phyloP scores from a whole-genome alignment of 1,140 invertebrate genomes.

The Cyphomyrmex costatus region DNA sequence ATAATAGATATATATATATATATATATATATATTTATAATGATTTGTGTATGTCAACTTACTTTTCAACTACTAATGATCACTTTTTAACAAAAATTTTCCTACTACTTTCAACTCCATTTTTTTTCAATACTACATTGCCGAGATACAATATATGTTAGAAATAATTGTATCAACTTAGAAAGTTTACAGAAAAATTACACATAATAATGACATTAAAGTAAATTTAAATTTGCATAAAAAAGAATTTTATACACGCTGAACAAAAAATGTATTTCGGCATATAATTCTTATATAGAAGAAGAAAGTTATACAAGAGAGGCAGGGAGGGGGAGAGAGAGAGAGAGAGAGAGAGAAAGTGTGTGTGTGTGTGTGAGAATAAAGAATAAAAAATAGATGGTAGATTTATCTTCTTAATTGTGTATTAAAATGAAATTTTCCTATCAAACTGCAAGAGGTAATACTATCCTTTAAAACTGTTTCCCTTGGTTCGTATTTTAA shows the following conservation, averaged over 20 bases:
- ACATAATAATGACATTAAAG: background rate
- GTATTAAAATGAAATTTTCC: background rate
- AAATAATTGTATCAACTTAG: background rate
- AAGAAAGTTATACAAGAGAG: background rate
- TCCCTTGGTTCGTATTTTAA: background rate
- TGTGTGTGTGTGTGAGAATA: too few species aligned
- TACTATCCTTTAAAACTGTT: background rate
- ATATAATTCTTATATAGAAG: constrained; percentile 1
- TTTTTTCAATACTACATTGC: background rate
- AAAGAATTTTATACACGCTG: background rate
- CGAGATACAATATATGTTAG: background rate
- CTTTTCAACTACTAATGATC: background rate
- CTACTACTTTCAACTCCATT: background rate
- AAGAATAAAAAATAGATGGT: background rate
- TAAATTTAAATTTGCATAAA: background rate
- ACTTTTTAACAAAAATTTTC: background rate
- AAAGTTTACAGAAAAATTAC: background rate
- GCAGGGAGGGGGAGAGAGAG: background rate
- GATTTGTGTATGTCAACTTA: constrained; percentile 4
- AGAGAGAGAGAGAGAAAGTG: background rate
- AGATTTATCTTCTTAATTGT: background rate
- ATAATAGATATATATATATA: background rate
- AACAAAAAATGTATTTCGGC: background rate
- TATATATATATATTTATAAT: background rate
- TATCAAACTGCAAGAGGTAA: background rate